Base-by-base conservation (phyloP, 2,888 invertebrate genomes). In the Parnassius mnemosyne region DNA sequence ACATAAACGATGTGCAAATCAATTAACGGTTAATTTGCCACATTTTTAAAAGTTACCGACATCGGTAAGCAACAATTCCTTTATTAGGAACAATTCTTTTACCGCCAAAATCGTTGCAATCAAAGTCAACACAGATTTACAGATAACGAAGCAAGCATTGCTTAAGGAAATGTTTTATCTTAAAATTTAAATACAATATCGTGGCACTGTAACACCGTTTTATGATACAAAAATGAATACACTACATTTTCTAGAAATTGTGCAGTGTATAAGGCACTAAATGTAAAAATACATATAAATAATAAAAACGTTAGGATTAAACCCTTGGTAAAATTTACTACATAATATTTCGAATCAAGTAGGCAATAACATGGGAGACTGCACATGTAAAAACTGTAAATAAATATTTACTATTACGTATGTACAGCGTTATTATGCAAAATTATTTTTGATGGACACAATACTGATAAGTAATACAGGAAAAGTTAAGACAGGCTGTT, bases 1-100 rank as follows among this genome's bases (percentile, higher is more conserved):
- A 89, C 87, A 84, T 87, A 83, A 88, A 89, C 87, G 85, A 84
- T 88, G 88, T 85, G 89, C 85, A 89, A 87, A 89, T 87, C 81
- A 85, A 80, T 80, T 79, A 79, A 80, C 71, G 69, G 73, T 78
- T 76, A 77, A 83, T 83, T 81, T 80, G 82, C 80, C 69, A 69
- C 68, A 61, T 66, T 60, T 57, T 47, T 54, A 60, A 60, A 63
- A 66, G 62, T 57, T 41, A 49, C 47, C 46, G 46, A 61, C 51
- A 56, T 13, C 13, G n/a, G 55, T 63, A 58, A 52, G 58, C 58
- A 54, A 63, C 58, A 63, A 59, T 58, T 55, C 54, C 34, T 59
- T 16, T 42, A n/a, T 25, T 54, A 47, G 53, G 55, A 53, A 53
- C 43, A 69, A 66, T 69, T 68, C 68, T 64, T 57, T 58, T 63